phyloP scores from a whole-genome alignment of 2,888 invertebrate species.

The Leptinotarsa peninsularis region DNA sequence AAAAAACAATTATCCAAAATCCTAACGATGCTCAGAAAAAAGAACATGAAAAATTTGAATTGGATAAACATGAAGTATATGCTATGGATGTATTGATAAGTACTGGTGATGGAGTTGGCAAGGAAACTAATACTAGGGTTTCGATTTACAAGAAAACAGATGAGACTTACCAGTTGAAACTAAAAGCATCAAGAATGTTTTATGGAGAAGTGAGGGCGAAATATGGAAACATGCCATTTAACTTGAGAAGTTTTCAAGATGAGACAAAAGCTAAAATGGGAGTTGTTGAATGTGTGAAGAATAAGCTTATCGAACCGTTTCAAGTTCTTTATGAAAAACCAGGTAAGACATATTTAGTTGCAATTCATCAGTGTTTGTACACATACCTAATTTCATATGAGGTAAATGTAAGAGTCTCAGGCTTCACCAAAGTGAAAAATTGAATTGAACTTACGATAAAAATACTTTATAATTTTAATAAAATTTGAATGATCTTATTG shows the following conservation, averaged over 20 bases:
- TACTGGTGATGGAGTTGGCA: constrained; percentile 81
- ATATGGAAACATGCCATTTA: constrained; percentile 97
- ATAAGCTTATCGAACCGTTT: constrained; percentile 98
- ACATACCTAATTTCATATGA: too few relatives aligned
- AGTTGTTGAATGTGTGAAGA: constrained; percentile 97
- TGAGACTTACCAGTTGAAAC: constrained; percentile 94
- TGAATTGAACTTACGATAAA: too few relatives aligned
- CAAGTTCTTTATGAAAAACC: constrained; percentile 88
- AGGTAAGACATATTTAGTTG: constrained; percentile 62
- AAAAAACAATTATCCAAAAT: constrained; percentile 97
- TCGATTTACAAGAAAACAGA: constrained; percentile 99
- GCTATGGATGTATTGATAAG: constrained; percentile 94
- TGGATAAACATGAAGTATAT: constrained; percentile 97
- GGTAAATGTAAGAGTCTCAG: too few relatives aligned
- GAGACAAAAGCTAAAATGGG: constrained; percentile 98
- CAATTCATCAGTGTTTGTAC: too few relatives aligned
- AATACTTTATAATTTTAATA: too few relatives aligned
- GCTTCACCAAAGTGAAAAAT: too few relatives aligned
- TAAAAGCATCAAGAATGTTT: constrained; percentile 95
- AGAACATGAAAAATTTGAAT: constrained; percentile 95
- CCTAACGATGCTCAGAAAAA: constrained; percentile 96
- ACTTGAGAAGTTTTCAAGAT: constrained; percentile 93
- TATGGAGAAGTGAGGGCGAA: constrained; percentile 86
- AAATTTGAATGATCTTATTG: too few relatives aligned
- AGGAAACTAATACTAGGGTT: constrained; percentile 93